These are phyloP conservation scores for Amazona finschi DNA, from an alignment of 2,797 vertebrate genomes.

Conservation along the genomic window DNA sequence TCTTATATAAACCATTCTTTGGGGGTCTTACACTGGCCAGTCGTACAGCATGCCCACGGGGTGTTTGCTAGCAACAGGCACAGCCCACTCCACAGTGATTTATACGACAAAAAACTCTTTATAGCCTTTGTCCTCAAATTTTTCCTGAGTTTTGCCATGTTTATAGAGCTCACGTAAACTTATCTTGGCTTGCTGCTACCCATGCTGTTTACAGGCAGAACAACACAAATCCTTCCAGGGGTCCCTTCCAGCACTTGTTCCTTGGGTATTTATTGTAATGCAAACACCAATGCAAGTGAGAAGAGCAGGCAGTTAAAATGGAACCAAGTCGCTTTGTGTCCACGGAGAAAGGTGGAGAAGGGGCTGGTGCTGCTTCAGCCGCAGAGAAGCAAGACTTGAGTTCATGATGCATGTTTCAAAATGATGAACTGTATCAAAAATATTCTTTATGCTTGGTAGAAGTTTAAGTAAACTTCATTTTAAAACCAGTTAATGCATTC, in stretches of 20 bases:
- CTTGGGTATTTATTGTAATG: neutral
- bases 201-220: neutral
- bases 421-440: fast-evolving
- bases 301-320: neutral
- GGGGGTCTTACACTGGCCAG: neutral
- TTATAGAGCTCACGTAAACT: neutral
- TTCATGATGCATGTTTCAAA: fast-evolving
- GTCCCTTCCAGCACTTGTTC: neutral
- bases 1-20: fast-evolving
- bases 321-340: fast-evolving
- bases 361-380: neutral
- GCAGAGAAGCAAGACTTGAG: neutral
- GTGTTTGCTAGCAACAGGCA: neutral
- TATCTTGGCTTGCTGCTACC: neutral
- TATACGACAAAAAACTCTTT: neutral
- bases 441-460: neutral
- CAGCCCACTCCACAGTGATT: neutral
- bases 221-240: neutral
- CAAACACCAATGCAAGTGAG: neutral
- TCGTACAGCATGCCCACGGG: fast-evolving
- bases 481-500: neutral
- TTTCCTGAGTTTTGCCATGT: neutral
- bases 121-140: neutral
- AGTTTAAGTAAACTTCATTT: neutral
- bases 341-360: fast-evolving